Evolutionary conservation across 2,888 invertebrate genomes (phyloP), one percentile per base, ranked within the genome.

Genomic region (Drosophila diplacantha): DNA sequence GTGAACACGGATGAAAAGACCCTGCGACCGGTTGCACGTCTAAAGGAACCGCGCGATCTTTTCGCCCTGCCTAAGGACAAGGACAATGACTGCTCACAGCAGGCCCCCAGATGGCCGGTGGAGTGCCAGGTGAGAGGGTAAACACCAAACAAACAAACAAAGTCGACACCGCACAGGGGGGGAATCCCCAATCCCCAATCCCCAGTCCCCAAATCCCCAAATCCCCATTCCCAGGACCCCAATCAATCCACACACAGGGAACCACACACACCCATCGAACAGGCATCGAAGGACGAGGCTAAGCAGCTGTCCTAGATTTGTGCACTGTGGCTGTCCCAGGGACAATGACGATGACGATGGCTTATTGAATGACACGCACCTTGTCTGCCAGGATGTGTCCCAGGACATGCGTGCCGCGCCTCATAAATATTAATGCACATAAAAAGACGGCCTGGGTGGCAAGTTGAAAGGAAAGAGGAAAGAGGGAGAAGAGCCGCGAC

Each of bases 21-120:
- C 68, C 90, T 92, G 83, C 89, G 90, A 68, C 91, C 92, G 12
- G 90, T 91, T 81, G 92, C 92, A 35, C 92, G 92, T 81, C 86
- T 93, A 59, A 91, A 90, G 85, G 93, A 93, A 82, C 92, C 93
- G 16, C 90, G 93, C 72, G 94, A 94, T 85, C 89, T 93, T 61
- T 94, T 93, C 87, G 92, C 93, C 54, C 89, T 93, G 73, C 92
- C 92, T 63, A 92, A 91, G 85, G 92, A 92, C 86, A 88, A 86
- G 85, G 89, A 89, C 72, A 89, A 92, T 83, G 93, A 93, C 80
- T 92, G 92, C 84, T 91, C 93, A 53, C 92, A 93, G 81, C 95
- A 95, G 90, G 93, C 94, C 79, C 92, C 95, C 60, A 90, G 95
- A 87, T 96, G 95, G 95, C 96, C 96, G 20, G 93, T 94, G 43